A percentile compares a stretch with the other conserved stretches of the same genome.
phyloP scores from a whole-genome alignment of 2,113 vertebrate genomes.

The Danionella cerebrum region DNA sequence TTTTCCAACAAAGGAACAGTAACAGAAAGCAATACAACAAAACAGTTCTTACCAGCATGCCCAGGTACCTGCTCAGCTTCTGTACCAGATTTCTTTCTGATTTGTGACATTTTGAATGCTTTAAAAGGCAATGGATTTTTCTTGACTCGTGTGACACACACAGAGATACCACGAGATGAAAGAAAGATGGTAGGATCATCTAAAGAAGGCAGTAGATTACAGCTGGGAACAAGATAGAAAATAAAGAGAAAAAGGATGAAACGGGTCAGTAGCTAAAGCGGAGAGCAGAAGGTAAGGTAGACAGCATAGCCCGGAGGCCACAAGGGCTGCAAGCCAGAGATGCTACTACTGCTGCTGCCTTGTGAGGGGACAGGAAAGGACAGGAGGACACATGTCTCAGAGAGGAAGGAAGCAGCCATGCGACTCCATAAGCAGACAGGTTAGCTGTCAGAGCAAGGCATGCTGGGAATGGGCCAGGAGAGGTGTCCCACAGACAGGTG shows the following conservation, averaged over 20 bases:
- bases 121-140: no score
- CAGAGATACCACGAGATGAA: not conserved
- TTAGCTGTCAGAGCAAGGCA: slow-evolving; percentile 30
- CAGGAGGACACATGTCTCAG: slow-evolving; percentile 33
- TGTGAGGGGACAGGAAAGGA: slow-evolving; percentile 24
- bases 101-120: no score
- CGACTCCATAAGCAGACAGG: slow-evolving; percentile 28
- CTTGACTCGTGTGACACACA: no score
- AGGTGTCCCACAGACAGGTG: slow-evolving; percentile 18
- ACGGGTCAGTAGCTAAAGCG: not conserved
- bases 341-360: no score
- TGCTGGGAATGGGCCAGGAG: slow-evolving; percentile 17
- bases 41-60: no score
- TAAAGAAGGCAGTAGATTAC: not conserved
- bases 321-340: slow-evolving; percentile 6
- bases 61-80: no score
- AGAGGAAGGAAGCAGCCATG: slow-evolving; percentile 28
- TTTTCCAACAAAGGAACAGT: no score
- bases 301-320: not conserved
- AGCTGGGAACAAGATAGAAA: not conserved
- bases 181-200: not conserved
- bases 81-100: no score
- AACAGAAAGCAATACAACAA: no score
- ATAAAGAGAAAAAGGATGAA: not conserved
- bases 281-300: not conserved